phyloP scores from a whole-genome alignment of 2,113 vertebrate genomes.

The Columbina picui region DNA sequence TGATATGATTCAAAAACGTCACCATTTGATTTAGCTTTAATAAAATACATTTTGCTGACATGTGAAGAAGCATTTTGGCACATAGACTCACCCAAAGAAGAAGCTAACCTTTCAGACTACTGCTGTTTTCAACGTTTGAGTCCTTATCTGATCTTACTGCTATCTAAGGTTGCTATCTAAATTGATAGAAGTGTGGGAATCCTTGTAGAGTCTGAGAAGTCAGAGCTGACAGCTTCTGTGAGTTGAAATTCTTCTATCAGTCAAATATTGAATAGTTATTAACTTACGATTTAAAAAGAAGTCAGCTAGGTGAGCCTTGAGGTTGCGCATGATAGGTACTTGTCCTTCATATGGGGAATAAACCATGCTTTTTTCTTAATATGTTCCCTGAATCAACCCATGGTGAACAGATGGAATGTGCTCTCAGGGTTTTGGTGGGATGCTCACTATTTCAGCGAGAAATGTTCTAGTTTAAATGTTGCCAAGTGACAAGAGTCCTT shows the following conservation, averaged over 20 bases:
- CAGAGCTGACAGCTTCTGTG: not conserved
- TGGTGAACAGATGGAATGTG: not conserved
- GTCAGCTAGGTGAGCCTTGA: not conserved
- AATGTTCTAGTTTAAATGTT: not conserved
- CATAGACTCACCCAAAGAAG: not conserved
- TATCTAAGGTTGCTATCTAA: not conserved
- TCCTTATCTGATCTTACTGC: not conserved
- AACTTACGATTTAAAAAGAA: not conserved
- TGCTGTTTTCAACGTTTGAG: not conserved
- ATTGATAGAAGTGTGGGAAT: not conserved
- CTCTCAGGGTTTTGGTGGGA: not conserved
- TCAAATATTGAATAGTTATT: not conserved
- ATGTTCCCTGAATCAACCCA: not conserved
- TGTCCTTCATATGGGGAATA: not conserved
- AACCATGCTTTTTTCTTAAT: not conserved
- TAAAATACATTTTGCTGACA: not conserved
- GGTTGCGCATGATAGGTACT: not conserved
- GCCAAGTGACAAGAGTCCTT: not conserved
- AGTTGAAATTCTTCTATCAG: not conserved
- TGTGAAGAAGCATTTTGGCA: not conserved
- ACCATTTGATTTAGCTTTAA: not conserved
- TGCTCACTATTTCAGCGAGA: not conserved
- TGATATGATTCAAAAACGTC: not conserved
- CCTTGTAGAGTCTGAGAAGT: not conserved
- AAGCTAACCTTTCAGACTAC: not conserved